phyloP scores from a whole-genome alignment of 2,888 invertebrate species.

The Periphyllus acericola region DNA sequence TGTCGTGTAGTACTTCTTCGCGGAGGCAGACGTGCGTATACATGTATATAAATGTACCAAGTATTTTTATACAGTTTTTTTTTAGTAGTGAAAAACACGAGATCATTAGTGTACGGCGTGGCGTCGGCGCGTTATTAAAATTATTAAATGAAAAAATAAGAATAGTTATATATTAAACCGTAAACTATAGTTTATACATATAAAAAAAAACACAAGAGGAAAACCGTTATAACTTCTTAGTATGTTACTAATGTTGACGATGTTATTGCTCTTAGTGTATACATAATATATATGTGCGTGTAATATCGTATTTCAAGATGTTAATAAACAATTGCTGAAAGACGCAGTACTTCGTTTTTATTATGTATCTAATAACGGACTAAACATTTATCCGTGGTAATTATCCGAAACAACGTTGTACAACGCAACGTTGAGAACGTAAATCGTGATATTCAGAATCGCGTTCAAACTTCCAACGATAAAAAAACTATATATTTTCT shows the following conservation, averaged over 20 bases:
- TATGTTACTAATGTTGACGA: neutral
- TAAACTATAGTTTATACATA: slow-evolving; percentile 5
- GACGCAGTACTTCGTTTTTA: neutral
- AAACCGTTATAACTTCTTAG: slow-evolving; percentile 15
- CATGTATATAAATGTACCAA: neutral
- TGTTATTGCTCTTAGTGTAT: neutral
- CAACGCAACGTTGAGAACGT: too few species aligned
- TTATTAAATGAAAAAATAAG: slow-evolving; percentile 23
- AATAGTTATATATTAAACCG: slow-evolving; percentile 23
- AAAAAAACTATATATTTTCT: neutral
- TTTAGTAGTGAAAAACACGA: neutral
- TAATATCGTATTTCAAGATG: neutral
- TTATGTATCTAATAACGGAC: too few species aligned
- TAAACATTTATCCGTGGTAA: too few species aligned
- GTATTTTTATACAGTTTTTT: slow-evolving; percentile 1
- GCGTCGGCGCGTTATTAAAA: slow-evolving; percentile 33
- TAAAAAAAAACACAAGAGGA: neutral
- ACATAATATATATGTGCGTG: neutral
- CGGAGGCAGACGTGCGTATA: neutral
- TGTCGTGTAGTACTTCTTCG: neutral
- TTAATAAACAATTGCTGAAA: neutral
- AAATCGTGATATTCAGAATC: neutral
- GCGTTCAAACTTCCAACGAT: neutral
- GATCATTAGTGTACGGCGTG: slow-evolving; percentile 1
- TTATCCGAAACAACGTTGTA: too few species aligned